Evolutionary conservation across 2,888 invertebrate genomes (phyloP).

Genomic region (Macaria notata): DNA sequence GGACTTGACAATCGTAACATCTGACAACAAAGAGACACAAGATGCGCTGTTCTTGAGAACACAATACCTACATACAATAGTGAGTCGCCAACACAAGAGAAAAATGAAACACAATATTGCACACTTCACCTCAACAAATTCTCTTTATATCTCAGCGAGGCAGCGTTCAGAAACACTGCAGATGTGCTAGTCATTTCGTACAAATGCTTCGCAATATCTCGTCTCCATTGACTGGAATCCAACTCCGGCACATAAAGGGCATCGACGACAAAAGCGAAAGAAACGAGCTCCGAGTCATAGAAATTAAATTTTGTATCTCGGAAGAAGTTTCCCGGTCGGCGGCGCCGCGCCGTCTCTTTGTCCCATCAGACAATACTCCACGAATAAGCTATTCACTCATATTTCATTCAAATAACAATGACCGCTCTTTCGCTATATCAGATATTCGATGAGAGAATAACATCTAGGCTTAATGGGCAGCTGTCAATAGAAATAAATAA

Average conservation of each 20-base stretch:
- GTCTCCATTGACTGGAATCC: slow-evolving; percentile 61
- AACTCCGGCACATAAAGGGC: slow-evolving; percentile 64
- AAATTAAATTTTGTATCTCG: slow-evolving; percentile 71
- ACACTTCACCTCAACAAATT: slow-evolving; percentile 58
- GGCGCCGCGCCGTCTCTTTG: slow-evolving; percentile 53
- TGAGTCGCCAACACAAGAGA: slow-evolving; percentile 33
- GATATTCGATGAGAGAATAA: slow-evolving; percentile 57
- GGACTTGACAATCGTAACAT: slow-evolving; percentile 17
- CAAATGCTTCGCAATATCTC: slow-evolving; percentile 67
- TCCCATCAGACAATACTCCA: slow-evolving; percentile 61
- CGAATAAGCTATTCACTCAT: slow-evolving; percentile 62
- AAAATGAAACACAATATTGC: slow-evolving; percentile 51
- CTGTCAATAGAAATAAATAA: slow-evolving; percentile 37
- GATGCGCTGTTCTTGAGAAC: slow-evolving; percentile 27
- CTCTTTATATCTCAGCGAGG: slow-evolving; percentile 51
- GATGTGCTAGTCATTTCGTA: slow-evolving; percentile 65
- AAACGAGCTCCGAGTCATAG: slow-evolving; percentile 63
- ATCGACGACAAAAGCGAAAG: slow-evolving; percentile 61
- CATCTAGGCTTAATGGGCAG: slow-evolving; percentile 35
- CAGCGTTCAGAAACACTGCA: slow-evolving; percentile 48
- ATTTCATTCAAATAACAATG: slow-evolving; percentile 70
- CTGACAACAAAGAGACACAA: slow-evolving; percentile 29
- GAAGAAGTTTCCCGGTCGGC: slow-evolving; percentile 55
- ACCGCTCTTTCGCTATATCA: slow-evolving; percentile 61
- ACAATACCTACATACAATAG: slow-evolving; percentile 39